Evolutionary conservation across 2,113 vertebrate genomes (phyloP).

Genomic region (Heterocephalus glaber): DNA sequence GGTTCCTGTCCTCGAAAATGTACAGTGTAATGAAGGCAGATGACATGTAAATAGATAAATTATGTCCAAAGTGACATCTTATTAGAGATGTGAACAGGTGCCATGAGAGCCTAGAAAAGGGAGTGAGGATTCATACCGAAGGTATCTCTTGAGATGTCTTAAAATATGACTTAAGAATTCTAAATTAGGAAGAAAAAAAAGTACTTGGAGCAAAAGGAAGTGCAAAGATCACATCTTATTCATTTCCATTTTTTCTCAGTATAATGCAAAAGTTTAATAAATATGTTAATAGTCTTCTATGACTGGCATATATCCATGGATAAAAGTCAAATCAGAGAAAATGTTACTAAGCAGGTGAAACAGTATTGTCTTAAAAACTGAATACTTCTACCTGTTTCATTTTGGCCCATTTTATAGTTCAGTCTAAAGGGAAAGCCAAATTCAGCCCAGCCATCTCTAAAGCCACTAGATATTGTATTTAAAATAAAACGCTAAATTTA

Average conservation of each 20-base stretch:
- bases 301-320: not conserved
- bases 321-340: slow-evolving; percentile 11
- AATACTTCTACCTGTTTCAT: not conserved
- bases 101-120: not conserved
- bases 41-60: not conserved
- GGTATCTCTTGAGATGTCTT: not conserved
- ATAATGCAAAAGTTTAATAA: slow-evolving; percentile 24
- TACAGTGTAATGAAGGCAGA: not conserved
- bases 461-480: slow-evolving; percentile 8
- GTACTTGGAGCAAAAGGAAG: not conserved
- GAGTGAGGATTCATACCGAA: not conserved
- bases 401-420: not conserved
- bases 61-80: not conserved
- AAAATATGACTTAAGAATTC: slow-evolving; percentile 25
- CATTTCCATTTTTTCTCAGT: slow-evolving; percentile 7
- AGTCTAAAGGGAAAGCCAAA: slow-evolving; percentile 1
- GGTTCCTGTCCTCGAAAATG: not conserved
- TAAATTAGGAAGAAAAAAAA: not conserved
- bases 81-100: not conserved
- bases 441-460: slow-evolving; percentile 50
- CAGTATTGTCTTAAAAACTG: not conserved
- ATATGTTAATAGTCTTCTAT: not conserved
- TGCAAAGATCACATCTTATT: not conserved
- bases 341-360: not conserved
- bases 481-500: slow-evolving; percentile 34